A percentile compares a stretch with the other conserved stretches of the same genome.
Evolutionary conservation across 2,113 vertebrate species (phyloP).

Genomic region (Tauraco erythrolophus): DNA sequence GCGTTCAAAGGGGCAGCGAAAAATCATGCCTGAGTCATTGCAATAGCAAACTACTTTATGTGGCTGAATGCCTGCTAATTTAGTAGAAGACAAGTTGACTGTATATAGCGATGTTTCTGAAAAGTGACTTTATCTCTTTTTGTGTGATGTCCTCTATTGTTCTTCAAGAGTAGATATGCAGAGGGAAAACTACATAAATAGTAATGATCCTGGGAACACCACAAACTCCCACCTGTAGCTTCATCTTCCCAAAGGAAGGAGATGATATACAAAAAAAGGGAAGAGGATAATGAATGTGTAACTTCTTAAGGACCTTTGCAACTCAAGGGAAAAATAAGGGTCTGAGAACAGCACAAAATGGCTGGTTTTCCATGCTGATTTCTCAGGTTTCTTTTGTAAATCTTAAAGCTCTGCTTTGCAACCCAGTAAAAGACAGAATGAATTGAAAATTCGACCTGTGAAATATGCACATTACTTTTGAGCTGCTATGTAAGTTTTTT

Average conservation of each 20-base stretch:
- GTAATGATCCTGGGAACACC: background rate
- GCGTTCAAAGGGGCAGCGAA: background rate
- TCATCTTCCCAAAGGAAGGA: background rate
- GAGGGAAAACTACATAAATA: background rate
- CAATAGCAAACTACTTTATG: background rate
- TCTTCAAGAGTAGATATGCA: background rate
- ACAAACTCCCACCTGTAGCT: background rate
- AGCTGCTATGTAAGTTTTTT: background rate
- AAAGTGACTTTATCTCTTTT: background rate
- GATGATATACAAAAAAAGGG: background rate
- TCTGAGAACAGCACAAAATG: background rate
- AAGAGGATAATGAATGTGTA: background rate
- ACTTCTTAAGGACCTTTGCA: constrained; percentile 10
- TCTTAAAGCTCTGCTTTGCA: background rate
- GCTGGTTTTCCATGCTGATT: background rate
- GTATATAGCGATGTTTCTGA: background rate
- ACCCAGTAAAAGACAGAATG: background rate
- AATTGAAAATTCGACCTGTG: background rate
- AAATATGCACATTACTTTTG: background rate
- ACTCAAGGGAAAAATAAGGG: background rate
- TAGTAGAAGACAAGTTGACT: background rate
- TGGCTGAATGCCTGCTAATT: constrained; percentile 37
- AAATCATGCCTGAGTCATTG: constrained; percentile 20
- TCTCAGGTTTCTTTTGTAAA: background rate
- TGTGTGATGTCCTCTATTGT: background rate